phyloP scores from a whole-genome alignment of 2,113 vertebrate species.

The Nerophis ophidion region DNA sequence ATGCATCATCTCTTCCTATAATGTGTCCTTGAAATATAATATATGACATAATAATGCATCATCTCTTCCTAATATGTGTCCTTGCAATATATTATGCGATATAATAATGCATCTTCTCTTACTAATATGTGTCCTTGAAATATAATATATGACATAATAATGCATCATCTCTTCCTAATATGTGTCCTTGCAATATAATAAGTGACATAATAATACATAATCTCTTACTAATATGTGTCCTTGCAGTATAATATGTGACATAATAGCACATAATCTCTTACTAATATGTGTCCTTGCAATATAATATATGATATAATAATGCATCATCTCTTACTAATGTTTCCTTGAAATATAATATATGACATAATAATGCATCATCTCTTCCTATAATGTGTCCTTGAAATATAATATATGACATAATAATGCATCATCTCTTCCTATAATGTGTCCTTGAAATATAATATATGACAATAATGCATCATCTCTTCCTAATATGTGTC shows the following conservation, averaged over 20 bases:
- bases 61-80: background rate
- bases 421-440: background rate
- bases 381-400: background rate
- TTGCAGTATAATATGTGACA: too few species aligned
- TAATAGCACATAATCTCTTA: background rate
- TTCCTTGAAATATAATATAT: too few species aligned
- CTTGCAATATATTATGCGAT: too few species aligned
- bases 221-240: background rate
- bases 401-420: too few species aligned
- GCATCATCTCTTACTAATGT: background rate
- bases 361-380: background rate
- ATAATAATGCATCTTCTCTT: background rate
- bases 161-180: background rate
- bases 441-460: too few species aligned
- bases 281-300: too few species aligned
- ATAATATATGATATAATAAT: background rate
- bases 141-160: too few species aligned
- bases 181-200: too few species aligned
- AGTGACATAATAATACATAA: background rate
- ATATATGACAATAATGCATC: background rate
- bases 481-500: background rate
- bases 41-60: background rate
- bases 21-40: too few species aligned
- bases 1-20: background rate
- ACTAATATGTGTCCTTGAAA: too few species aligned